Evolutionary conservation across 2,797 vertebrate genomes (phyloP).

Genomic region (Hirundo rustica): DNA sequence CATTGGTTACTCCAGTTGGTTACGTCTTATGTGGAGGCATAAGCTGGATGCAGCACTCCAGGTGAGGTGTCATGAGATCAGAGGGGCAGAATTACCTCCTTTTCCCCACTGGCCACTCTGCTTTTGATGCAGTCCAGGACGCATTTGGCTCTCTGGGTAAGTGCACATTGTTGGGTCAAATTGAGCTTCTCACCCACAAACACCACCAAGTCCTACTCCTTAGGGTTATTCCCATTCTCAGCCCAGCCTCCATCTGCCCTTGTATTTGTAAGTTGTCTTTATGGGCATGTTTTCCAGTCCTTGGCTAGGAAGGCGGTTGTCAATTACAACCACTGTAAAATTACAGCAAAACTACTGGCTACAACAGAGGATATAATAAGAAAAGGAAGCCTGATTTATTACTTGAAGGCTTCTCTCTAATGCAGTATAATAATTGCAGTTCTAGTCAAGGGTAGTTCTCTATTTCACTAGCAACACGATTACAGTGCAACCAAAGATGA

Average conservation of each 20-base stretch:
- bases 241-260: neutral
- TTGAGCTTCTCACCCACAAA: neutral
- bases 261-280: neutral
- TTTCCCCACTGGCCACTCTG: rapidly evolving
- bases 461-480: rapidly evolving
- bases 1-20: neutral
- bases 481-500: neutral
- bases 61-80: neutral
- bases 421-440: neutral
- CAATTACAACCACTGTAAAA: neutral
- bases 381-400: neutral
- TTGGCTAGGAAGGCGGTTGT: neutral
- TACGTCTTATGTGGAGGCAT: neutral
- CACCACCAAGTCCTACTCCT: neutral
- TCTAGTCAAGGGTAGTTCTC: neutral
- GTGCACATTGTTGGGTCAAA: neutral
- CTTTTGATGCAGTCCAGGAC: neutral
- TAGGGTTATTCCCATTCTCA: neutral
- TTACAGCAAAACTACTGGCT: neutral
- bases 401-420: neutral
- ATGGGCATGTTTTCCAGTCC: neutral
- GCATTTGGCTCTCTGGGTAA: neutral
- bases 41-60: neutral
- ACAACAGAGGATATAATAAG: neutral
- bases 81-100: neutral